Evolutionary conservation across 1,140 invertebrate species (phyloP), one percentile per base, ranked within the genome.

Genomic region (Coboldia fuscipes): DNA sequence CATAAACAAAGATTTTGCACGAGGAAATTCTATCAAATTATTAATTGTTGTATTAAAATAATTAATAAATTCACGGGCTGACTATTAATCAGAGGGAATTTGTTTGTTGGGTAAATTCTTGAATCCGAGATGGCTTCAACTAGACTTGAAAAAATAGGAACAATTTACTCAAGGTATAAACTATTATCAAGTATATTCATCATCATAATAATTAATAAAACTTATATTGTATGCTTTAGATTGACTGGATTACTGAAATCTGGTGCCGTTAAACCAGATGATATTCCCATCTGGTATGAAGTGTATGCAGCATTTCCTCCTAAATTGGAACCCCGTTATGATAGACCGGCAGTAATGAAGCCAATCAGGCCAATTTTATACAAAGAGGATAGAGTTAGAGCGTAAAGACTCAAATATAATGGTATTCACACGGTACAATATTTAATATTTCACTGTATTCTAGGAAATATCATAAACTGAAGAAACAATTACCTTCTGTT

Each of bases 251-350:
- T 94, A 17, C 43, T 92, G 2, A 63, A 67, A 39, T 65, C 72
- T 15, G 75, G 74, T 29, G 82, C 72, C 4, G 59, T 90, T 46
- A 72, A 68, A 47, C 54, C 68, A 17, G 67, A 77, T 44, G 81
- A 90, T 42, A 62, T 70, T 39, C 86, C 88, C 3, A 29, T 92
- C n/a, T 93, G 88, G 85, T 86, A 76, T 51, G 76, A 85, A 54
- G 53, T 93, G 13, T 89, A 89, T 47, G 66, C 73, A 57, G 67
- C 73, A 9, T 88, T 86, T 60, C 86, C 86, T 6, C 88, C 89
- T 3, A 71, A 73, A 41, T 51, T 67, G 27, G 74, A 82, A 45
- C 88, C 86, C 7, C 56, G 54, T 24, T 83, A 61, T 57, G 67
- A 75, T 30, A 61, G 77, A 44, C 62, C 65, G 18, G 57, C 62